phyloP scores from a whole-genome alignment of 2,888 invertebrate species.

The Hypercompe scribonia region DNA sequence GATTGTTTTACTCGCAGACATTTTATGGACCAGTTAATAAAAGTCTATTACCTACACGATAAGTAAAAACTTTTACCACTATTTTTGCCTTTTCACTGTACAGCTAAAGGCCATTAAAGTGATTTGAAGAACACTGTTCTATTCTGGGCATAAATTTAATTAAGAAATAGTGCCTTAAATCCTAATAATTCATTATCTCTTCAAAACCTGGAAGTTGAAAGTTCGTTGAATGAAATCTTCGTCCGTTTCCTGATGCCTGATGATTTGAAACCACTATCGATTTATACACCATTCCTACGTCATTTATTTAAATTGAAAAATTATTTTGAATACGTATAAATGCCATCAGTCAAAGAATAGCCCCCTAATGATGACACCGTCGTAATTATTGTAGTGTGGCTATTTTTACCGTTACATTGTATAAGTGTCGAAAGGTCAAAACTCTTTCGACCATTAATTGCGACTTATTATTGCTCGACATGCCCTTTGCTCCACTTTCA shows the following conservation, averaged over 20 bases:
- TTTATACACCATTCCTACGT: neutral
- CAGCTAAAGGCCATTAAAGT: constrained; percentile 1
- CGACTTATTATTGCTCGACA: constrained; percentile 62
- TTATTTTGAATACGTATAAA: constrained; percentile 4
- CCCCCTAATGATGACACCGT: constrained; percentile 23
- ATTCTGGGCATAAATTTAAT: constrained; percentile 22
- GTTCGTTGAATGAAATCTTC: no score
- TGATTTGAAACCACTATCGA: neutral
- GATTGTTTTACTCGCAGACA: neutral
- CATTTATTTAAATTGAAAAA: neutral
- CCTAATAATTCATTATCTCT: no score
- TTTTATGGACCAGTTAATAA: neutral
- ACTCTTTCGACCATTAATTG: constrained; percentile 57
- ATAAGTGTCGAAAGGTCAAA: constrained; percentile 46
- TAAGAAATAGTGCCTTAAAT: constrained; percentile 16
- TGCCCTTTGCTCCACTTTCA: constrained; percentile 38
- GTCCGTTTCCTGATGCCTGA: neutral
- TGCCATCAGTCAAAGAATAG: constrained; percentile 16
- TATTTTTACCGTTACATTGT: constrained; percentile 44
- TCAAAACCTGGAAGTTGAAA: neutral
- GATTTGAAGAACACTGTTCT: constrained; percentile 10
- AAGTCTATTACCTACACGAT: neutral
- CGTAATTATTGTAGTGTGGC: constrained; percentile 34
- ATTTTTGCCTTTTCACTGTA: neutral
- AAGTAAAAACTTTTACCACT: neutral